Base-by-base conservation (phyloP, 1,140 invertebrate genomes). In the Wasmannia auropunctata region DNA sequence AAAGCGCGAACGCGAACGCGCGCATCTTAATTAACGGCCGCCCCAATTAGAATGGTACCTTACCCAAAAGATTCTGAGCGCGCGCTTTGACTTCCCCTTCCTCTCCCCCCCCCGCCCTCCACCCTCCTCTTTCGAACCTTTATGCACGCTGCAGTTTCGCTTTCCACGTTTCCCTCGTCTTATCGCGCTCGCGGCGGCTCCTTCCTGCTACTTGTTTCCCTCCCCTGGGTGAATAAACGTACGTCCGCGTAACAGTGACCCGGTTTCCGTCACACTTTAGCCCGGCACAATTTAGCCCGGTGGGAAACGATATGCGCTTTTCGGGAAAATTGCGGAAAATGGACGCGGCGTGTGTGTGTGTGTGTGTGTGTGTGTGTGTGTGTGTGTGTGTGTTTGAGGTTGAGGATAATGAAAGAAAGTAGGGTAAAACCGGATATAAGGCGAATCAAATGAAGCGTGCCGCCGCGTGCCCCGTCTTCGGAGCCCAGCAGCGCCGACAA, bases 11-110 rank as follows among this genome's bases (percentile, higher is more conserved):
- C 46, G 77, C 79, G 79, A 69, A 22, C 79, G 51, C 51, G 51
- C 79, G 58, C 83, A 85, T 84, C 91, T 93, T 91, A 94, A 94
- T 94, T 94, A 94, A 93, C 93, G 93, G 92, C 92, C 83, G 92
- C 87, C 92, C 92, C 92, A 94, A 94, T 94, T 93, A 93, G 91
- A 92, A 86, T 69, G 76, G 63, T 65, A 86, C 79, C 16, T 0
- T 79, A 76, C 67, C 62, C 84, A 80, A 87, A 90, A 87, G 86
- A 76, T 85, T 80, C 80, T 19, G 25, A 34, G 6, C 60, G 22
- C 74, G 14, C 28, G 76, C 62, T 87, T 76, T 90, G 87, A 87
- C 56, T 87, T 72, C 86, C 54, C 10, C 69, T n/a, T n/a, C n/a
- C n/a, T n/a, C n/a, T n/a, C n/a, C n/a, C n/a, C n/a, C n/a, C n/a